These are phyloP conservation scores for Lycodopsis pacificus DNA, from an alignment of 2,797 vertebrate species.

Conservation along the genomic window DNA sequence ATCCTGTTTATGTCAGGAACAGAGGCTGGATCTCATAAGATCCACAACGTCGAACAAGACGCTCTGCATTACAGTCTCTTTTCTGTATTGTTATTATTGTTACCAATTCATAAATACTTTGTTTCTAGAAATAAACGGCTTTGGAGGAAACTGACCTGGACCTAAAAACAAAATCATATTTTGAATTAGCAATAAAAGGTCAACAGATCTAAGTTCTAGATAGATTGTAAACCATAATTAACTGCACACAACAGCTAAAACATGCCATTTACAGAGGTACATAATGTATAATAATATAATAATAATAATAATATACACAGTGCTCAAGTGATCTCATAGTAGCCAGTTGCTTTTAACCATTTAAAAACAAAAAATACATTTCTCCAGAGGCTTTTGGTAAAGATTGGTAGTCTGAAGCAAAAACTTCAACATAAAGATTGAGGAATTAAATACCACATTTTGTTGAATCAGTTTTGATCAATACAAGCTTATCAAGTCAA, in stretches of 20 bases:
- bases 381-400: not conserved
- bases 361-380: not conserved
- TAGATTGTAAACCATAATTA: not conserved
- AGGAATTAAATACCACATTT: not conserved
- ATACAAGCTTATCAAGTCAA: not conserved
- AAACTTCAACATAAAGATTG: not conserved
- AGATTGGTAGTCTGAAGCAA: fast-evolving
- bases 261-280: too few relatives aligned
- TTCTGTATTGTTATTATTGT: not conserved
- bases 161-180: too few relatives aligned
- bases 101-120: not conserved
- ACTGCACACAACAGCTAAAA: not conserved
- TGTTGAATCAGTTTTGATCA: not conserved
- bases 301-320: not conserved
- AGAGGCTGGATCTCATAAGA: not conserved
- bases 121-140: not conserved
- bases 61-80: not conserved
- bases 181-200: not conserved
- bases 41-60: not conserved
- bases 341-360: not conserved
- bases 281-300: too few relatives aligned
- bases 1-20: not conserved
- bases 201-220: not conserved
- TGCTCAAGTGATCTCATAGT: not conserved
- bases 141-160: not conserved